Base-by-base conservation (phyloP, 2,888 invertebrate genomes). In the Campoletis raptor region DNA sequence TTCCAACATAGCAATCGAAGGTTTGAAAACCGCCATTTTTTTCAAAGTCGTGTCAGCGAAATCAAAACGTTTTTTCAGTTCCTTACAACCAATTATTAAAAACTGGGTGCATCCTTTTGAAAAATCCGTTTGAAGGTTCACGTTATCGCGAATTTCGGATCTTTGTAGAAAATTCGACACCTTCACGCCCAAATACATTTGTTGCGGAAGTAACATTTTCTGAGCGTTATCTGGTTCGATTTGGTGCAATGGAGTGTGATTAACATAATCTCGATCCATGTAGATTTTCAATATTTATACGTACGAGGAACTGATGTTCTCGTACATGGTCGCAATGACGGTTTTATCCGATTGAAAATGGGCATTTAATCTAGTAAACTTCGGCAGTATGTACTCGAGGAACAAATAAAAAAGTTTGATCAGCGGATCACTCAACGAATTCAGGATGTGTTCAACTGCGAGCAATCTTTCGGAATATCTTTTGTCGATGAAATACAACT, bases 161-260 rank as follows among this genome's bases (percentile, higher is more conserved):
- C 79, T 76, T n/a, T 85, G 37, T n/a, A 89, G 57, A 73, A 85
- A 66, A 42, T 83, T 61, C 64, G 77, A 81, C 10, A 85, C 83
- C 57, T 83, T 74, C 36, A 89, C 82, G 10, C 89, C 88, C 36
- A 88, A 69, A 74, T 90, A 89, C 30, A 89, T 76, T 54, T 85
- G 82, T 36, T 84, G 66, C 48, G 78, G 70, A 10, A 42, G 70
- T 37, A 85, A 74, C 10, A 57, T 15, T 74, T 42, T 40, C 40
- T 42, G n/a, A 10, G 42, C 42, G n/a, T 69, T 69, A 7, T 69
- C 24, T 40, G n/a, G n/a, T n/a, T n/a, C n/a, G n/a, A n/a, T n/a
- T n/a, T n/a, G n/a, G n/a, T n/a, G n/a, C n/a, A n/a, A 69, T 74
- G 54, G 52, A 37, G 40, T 57, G 8, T 40, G 36, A 10, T 57